A percentile compares a stretch with the other conserved stretches of the same genome.
phyloP scores from a whole-genome alignment of 2,113 vertebrate genomes.

The Protobothrops mucrosquamatus region DNA sequence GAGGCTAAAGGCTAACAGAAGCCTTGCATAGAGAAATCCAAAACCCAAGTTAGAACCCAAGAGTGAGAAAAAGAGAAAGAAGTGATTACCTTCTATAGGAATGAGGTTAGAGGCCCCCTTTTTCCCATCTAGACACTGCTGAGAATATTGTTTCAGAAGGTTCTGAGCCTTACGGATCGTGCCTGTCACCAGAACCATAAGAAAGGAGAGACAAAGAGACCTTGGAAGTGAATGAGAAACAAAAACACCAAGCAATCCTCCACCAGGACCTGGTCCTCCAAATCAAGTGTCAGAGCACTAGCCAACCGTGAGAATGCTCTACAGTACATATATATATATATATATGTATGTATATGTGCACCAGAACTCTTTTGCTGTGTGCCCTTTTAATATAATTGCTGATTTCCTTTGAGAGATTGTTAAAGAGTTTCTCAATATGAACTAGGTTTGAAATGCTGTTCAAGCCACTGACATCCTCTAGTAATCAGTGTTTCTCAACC shows the following conservation, averaged over 20 bases:
- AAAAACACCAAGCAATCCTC: slow-evolving; percentile 74
- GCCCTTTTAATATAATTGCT: not conserved
- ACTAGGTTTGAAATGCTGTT: not conserved
- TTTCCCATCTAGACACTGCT: slow-evolving; percentile 99
- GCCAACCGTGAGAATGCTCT: slow-evolving; percentile 61
- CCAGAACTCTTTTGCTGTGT: not conserved
- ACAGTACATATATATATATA: not conserved
- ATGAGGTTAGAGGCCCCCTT: slow-evolving; percentile 99
- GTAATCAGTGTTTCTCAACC: not conserved
- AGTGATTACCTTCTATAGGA: slow-evolving; percentile 96
- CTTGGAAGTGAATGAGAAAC: slow-evolving; percentile 84
- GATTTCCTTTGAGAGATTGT: not conserved
- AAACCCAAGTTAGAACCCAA: slow-evolving; percentile 56
- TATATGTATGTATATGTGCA: fast-evolving
- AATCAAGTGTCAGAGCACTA: slow-evolving; percentile 31
- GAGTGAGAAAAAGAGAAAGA: slow-evolving; percentile 55
- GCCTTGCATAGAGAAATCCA: slow-evolving; percentile 52
- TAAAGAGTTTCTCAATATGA: not conserved
- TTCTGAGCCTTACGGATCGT: slow-evolving; percentile 99
- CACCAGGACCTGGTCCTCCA: slow-evolving; percentile 67
- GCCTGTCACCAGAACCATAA: slow-evolving; percentile 89
- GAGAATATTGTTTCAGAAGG: slow-evolving; percentile 99
- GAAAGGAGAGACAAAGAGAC: slow-evolving; percentile 79
- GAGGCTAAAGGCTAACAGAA: slow-evolving; percentile 55
- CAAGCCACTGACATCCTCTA: not conserved